Percentiles rank a stretch among this genome's conserved stretches.
These are phyloP conservation scores for Heliconius congener DNA, from an alignment of 1,140 invertebrate species.

Conservation along the genomic window DNA sequence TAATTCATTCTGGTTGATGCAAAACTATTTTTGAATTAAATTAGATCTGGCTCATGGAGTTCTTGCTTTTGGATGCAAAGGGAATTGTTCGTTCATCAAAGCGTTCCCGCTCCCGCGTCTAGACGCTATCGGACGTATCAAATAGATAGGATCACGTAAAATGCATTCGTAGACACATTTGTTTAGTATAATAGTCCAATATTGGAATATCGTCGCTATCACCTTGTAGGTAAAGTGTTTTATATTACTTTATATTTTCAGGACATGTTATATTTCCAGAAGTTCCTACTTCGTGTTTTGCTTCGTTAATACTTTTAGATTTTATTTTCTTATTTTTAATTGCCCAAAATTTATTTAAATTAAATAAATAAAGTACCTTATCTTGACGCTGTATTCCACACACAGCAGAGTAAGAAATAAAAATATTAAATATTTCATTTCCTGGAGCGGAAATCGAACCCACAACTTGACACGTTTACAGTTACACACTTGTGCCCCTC, in stretches of 20 bases:
- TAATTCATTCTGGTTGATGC: not conserved
- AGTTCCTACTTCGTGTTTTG: too few species aligned
- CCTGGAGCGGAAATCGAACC: too few species aligned
- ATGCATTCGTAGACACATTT: not conserved
- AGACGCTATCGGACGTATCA: slow-evolving; percentile 17
- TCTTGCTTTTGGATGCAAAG: slow-evolving; percentile 18
- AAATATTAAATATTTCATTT: too few species aligned
- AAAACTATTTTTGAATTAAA: slow-evolving; percentile 6
- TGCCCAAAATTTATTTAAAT: too few species aligned
- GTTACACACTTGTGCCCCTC: too few species aligned
- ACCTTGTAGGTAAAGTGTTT: not conserved
- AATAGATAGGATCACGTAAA: slow-evolving; percentile 13
- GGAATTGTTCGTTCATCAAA: slow-evolving; percentile 27
- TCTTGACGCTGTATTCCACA: too few species aligned
- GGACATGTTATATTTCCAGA: too few species aligned
- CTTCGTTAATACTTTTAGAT: too few species aligned
- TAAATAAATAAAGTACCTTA: too few species aligned
- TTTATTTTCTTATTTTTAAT: too few species aligned
- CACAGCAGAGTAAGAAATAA: too few species aligned
- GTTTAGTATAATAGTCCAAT: not conserved
- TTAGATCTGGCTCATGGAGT: slow-evolving; percentile 13
- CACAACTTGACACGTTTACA: too few species aligned
- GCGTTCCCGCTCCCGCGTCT: slow-evolving; percentile 20
- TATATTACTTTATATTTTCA: not conserved
- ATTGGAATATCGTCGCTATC: not conserved